Conservation (phyloP, 37 sponge, comb jelly and placozoan genomes). For the Chondrilla cf. caribensis region DNA sequence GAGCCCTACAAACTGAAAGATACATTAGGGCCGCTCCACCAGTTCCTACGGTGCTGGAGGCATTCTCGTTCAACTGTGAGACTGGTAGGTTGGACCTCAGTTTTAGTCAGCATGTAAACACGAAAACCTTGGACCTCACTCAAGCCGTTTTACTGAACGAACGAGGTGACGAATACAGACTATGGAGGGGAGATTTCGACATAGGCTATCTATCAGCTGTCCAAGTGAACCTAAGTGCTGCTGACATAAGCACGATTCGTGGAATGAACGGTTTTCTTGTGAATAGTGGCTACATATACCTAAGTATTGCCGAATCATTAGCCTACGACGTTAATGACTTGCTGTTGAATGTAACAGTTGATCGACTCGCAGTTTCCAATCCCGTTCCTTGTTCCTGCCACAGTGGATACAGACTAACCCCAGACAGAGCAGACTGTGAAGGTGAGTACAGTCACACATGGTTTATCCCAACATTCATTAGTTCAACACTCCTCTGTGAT, state of each 20-base stretch:
- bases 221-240: not conserved
- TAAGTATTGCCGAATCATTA: not conserved
- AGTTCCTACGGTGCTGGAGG: not conserved
- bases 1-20: not conserved
- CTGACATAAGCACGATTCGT: not conserved
- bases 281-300: not conserved
- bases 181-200: not conserved
- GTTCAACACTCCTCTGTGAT: too few relatives aligned
- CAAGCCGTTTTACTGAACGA: not conserved
- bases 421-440: not conserved
- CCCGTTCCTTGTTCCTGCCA: not conserved
- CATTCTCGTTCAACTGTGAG: not conserved
- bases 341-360: not conserved
- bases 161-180: not conserved
- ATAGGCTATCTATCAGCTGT: not conserved
- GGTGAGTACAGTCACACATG: not conserved
- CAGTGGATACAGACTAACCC: not conserved
- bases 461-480: not conserved
- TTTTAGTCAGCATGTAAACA: not conserved
- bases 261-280: not conserved
- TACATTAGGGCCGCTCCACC: not conserved
- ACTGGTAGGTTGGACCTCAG: not conserved
- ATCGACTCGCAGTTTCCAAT: not conserved
- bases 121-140: conserved; percentile 1
- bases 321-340: not conserved